These are phyloP conservation scores for Poecilia latipinna DNA, from an alignment of 2,113 vertebrate species.

Conservation along the genomic window DNA sequence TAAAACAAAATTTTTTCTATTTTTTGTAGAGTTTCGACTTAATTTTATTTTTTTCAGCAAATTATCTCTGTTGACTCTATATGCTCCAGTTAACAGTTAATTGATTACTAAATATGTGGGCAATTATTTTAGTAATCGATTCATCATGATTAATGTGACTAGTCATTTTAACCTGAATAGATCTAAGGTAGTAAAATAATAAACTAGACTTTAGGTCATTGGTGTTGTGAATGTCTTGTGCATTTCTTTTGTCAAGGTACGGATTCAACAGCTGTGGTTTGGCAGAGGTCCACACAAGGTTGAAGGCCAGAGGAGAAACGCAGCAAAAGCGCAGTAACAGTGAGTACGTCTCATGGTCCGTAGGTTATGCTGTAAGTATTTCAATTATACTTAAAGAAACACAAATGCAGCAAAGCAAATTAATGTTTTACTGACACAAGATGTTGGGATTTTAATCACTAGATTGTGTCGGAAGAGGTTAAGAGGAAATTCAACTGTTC, in stretches of 20 bases:
- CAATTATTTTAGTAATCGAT: no score
- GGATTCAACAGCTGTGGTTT: slow-evolving; percentile 96
- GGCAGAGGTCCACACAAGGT: slow-evolving; percentile 78
- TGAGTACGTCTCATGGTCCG: slow-evolving; percentile 49
- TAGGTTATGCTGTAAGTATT: neutral
- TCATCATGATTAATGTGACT: no score
- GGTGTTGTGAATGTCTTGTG: neutral
- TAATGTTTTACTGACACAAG: neutral
- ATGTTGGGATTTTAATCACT: neutral
- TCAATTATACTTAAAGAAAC: neutral
- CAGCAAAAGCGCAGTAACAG: slow-evolving; percentile 85
- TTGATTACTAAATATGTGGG: no score
- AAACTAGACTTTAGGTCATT: neutral
- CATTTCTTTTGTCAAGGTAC: slow-evolving; percentile 78
- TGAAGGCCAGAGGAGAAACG: slow-evolving; percentile 78
- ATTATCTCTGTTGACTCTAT: no score
- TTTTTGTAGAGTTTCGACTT: no score
- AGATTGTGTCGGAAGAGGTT: neutral
- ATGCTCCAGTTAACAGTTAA: no score
- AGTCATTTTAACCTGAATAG: no score
- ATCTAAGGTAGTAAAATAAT: neutral
- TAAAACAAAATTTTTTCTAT: no score
- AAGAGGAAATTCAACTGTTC: neutral
- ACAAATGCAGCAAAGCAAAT: neutral
- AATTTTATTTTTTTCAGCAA: no score